phyloP scores from a whole-genome alignment of 2,113 vertebrate species.

The Sterrhoptilus dennistouni region DNA sequence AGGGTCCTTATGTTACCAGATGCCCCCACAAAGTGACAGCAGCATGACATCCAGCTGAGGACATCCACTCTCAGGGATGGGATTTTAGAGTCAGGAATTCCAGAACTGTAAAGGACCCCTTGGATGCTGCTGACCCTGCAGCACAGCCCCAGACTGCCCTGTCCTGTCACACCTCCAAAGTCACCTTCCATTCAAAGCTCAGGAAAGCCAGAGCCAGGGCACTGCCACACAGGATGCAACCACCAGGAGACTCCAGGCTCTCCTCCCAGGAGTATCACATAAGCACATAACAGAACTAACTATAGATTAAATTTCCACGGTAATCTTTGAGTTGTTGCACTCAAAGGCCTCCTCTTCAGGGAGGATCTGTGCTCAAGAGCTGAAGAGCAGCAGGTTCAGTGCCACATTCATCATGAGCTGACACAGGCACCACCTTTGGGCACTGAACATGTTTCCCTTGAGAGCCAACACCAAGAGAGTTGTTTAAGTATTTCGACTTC shows the following conservation, averaged over 20 bases:
- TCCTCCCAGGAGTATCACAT: neutral
- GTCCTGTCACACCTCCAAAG: neutral
- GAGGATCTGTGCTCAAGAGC: neutral
- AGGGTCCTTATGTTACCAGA: neutral
- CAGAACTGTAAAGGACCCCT: neutral
- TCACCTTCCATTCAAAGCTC: neutral
- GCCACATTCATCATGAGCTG: neutral
- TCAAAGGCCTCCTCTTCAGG: neutral
- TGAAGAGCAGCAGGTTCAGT: neutral
- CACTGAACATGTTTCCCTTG: rapidly evolving
- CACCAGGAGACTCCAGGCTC: neutral
- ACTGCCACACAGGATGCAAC: neutral
- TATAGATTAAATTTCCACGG: neutral
- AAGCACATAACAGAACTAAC: neutral
- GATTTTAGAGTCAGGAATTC: neutral
- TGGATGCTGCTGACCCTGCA: neutral
- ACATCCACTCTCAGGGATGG: rapidly evolving
- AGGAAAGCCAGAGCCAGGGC: rapidly evolving
- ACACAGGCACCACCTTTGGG: neutral
- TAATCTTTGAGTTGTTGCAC: neutral
- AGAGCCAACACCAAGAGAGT: neutral
- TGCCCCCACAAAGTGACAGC: rapidly evolving
- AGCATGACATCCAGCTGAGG: rapidly evolving
- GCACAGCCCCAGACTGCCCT: neutral
- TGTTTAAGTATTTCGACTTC: neutral